These are phyloP conservation scores for Drosophila merina DNA, from an alignment of 2,888 invertebrate species.

Conservation along the genomic window DNA sequence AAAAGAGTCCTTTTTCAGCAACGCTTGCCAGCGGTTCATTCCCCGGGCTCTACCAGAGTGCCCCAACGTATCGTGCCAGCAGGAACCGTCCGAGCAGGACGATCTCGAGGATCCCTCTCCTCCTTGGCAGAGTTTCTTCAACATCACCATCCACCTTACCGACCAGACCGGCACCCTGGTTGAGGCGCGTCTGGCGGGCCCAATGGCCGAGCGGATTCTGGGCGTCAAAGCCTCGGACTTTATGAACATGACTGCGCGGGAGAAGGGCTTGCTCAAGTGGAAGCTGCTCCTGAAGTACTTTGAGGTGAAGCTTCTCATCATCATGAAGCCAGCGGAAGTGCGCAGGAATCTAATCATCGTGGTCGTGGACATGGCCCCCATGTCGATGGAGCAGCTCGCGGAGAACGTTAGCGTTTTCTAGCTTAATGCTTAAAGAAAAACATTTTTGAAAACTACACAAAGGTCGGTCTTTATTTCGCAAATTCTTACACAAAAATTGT, in stretches of 20 bases:
- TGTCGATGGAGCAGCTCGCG: conserved; percentile 67
- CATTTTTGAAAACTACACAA: conserved; percentile 51
- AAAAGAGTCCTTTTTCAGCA: conserved; percentile 50
- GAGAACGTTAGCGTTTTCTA: conserved; percentile 77
- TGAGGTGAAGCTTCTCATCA: conserved; percentile 84
- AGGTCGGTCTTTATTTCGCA: conserved; percentile 65
- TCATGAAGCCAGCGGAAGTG: conserved; percentile 63
- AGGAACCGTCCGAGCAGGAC: conserved; percentile 52
- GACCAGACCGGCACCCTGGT: conserved; percentile 89
- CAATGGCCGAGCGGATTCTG: conserved; percentile 86
- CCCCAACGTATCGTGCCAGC: conserved; percentile 73
- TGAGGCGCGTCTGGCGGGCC: conserved; percentile 86
- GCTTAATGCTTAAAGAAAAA: conserved; percentile 1
- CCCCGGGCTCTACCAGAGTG: conserved; percentile 59
- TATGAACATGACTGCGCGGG: conserved; percentile 84
- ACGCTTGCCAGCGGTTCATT: conserved; percentile 66
- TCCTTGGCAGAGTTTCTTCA: conserved; percentile 83
- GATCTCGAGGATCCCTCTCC: conserved; percentile 45
- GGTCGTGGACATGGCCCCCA: conserved; percentile 73
- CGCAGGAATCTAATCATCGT: conserved; percentile 65
- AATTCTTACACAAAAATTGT: conserved; percentile 65
- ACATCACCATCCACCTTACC: conserved; percentile 87
- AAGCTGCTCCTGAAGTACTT: conserved; percentile 87
- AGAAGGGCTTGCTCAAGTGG: conserved; percentile 87
- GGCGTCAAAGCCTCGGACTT: conserved; percentile 85